These are phyloP conservation scores for Mandrillus leucophaeus DNA, from an alignment of 2,113 vertebrate species.

Conservation along the genomic window DNA sequence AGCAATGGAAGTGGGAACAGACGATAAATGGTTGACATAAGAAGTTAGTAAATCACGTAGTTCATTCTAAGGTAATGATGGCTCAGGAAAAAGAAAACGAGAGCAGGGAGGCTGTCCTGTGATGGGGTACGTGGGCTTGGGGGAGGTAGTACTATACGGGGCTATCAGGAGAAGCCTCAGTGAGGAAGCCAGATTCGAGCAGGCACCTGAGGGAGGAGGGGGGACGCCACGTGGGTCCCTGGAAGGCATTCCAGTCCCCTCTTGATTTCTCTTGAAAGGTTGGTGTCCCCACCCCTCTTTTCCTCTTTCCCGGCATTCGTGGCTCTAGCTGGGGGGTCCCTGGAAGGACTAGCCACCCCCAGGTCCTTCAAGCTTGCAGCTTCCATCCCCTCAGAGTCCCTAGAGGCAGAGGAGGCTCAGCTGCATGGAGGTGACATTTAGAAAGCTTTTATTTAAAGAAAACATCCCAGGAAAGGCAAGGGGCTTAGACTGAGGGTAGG, in stretches of 20 bases:
- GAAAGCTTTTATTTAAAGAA: background rate
- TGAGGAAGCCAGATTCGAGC: background rate
- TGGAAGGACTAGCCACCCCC: background rate
- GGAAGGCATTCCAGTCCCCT: background rate
- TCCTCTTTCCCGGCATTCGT: background rate
- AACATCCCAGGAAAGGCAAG: background rate
- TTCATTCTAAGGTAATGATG: background rate
- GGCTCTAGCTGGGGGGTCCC: background rate
- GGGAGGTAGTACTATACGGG: fast-evolving
- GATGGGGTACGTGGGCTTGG: too few species aligned
- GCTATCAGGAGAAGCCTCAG: background rate
- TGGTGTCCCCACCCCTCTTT: background rate
- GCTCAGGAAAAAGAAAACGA: background rate
- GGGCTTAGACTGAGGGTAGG: background rate
- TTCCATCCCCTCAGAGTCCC: background rate
- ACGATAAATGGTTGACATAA: too few species aligned
- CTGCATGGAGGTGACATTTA: background rate
- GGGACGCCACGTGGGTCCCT: background rate
- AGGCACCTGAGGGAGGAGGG: fast-evolving
- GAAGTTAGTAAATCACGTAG: background rate
- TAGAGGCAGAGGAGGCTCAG: background rate
- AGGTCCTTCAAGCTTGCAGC: background rate
- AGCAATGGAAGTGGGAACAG: background rate
- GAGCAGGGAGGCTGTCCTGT: background rate
- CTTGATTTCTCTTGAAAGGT: background rate